Percentiles rank a stretch among this genome's conserved stretches.
phyloP scores from a whole-genome alignment of 2,797 vertebrate genomes.

The Dallia pectoralis region DNA sequence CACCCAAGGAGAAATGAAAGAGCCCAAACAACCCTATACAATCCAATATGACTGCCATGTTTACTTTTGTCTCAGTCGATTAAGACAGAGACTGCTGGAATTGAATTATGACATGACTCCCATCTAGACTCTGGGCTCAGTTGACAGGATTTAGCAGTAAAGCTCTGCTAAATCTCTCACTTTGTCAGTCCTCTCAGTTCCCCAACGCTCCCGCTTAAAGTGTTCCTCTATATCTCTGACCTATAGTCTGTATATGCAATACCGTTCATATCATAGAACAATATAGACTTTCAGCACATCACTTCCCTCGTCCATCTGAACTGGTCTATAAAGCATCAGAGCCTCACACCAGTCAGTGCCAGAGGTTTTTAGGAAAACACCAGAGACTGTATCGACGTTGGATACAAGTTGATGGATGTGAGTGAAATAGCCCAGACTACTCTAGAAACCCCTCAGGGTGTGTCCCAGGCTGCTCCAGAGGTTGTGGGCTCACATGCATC shows the following conservation, averaged over 20 bases:
- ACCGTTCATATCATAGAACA: background rate
- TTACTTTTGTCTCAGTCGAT: constrained; percentile 2
- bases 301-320: constrained; percentile 5
- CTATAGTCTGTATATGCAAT: background rate
- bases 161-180: constrained; percentile 17
- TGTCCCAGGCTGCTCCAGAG: no score
- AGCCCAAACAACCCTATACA: background rate
- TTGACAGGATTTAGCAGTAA: constrained; percentile 17
- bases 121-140: background rate
- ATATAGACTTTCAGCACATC: background rate
- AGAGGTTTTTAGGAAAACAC: background rate
- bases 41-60: background rate
- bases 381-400: background rate
- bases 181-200: constrained; percentile 17
- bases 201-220: background rate
- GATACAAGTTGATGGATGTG: constrained; percentile 43
- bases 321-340: background rate
- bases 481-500: no score
- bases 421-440: background rate
- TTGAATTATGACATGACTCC: background rate
- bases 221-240: constrained; percentile 2
- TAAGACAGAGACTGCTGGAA: background rate
- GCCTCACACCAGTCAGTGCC: background rate
- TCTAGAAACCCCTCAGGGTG: background rate
- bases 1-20: background rate